phyloP scores from a whole-genome alignment of 1,140 invertebrate species.

The Chelonus insularis region DNA sequence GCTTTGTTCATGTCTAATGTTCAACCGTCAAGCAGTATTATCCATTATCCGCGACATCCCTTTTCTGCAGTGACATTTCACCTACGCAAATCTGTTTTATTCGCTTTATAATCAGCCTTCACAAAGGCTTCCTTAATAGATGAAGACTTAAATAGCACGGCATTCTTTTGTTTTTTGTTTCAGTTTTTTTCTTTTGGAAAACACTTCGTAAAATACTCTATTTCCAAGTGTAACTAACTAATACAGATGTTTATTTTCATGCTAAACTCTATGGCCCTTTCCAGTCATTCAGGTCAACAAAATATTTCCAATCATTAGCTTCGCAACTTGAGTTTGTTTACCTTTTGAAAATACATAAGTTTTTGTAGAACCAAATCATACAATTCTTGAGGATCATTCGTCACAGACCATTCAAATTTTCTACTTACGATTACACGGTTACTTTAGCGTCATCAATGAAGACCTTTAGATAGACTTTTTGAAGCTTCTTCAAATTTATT shows the following conservation, averaged over 20 bases:
- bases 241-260: constrained; percentile 53
- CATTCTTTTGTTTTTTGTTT: background rate
- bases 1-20: constrained; percentile 43
- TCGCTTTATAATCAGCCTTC: constrained; percentile 51
- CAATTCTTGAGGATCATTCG: constrained; percentile 13
- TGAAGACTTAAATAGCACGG: constrained; percentile 36
- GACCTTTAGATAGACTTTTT: background rate
- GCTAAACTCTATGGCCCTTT: constrained; percentile 30
- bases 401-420: constrained; percentile 22
- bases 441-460: constrained; percentile 47
- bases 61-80: constrained; percentile 14
- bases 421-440: constrained; percentile 47
- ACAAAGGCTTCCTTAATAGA: constrained; percentile 37
- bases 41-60: constrained; percentile 1
- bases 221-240: constrained; percentile 6
- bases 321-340: background rate
- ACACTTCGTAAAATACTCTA: too few species aligned
- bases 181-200: too few species aligned
- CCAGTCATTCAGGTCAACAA: constrained; percentile 27
- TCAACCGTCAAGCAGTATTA: constrained; percentile 23
- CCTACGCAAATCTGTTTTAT: constrained; percentile 41
- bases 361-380: background rate
- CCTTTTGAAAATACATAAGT: background rate
- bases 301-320: constrained; percentile 19
- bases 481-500: background rate